These are phyloP conservation scores for Crypturellus undulatus DNA, from an alignment of 2,113 vertebrate genomes.

Conservation along the genomic window DNA sequence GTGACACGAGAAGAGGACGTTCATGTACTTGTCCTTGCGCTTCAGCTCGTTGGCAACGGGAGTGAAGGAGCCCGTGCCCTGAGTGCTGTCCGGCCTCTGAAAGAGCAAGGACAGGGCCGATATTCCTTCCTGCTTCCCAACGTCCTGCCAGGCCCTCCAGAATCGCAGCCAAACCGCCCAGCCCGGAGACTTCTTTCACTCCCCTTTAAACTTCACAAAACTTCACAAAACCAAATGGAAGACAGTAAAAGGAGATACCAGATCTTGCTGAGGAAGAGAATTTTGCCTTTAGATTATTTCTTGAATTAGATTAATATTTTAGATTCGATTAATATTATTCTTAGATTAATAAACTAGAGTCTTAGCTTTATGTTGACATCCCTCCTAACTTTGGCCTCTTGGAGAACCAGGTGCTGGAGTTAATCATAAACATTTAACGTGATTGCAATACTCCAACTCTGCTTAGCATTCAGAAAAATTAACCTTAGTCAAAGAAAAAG, in stretches of 20 bases:
- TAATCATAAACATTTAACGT: neutral
- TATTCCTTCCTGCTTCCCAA: neutral
- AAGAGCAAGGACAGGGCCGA: slow-evolving; percentile 34
- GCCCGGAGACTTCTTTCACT: neutral
- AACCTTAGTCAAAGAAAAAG: neutral
- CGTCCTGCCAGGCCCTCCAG: neutral
- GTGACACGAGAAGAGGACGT: slow-evolving; percentile 92
- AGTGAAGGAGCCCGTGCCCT: slow-evolving; percentile 84
- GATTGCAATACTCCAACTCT: neutral
- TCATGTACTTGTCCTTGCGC: slow-evolving; percentile 98
- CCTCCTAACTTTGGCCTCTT: neutral
- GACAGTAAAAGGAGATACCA: neutral
- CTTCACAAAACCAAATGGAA: neutral
- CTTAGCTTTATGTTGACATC: neutral
- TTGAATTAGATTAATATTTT: too few relatives aligned
- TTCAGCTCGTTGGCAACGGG: slow-evolving; percentile 92
- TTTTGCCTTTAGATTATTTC: neutral
- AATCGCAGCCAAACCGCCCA: neutral
- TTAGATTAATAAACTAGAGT: too few relatives aligned
- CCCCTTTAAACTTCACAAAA: too few relatives aligned
- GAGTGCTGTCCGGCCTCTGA: slow-evolving; percentile 88
- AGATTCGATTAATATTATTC: too few relatives aligned
- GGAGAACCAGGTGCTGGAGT: neutral
- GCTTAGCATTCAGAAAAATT: neutral
- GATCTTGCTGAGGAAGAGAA: neutral